Evolutionary conservation across 2,113 vertebrate genomes (phyloP).

Genomic region (Verasper variegatus): DNA sequence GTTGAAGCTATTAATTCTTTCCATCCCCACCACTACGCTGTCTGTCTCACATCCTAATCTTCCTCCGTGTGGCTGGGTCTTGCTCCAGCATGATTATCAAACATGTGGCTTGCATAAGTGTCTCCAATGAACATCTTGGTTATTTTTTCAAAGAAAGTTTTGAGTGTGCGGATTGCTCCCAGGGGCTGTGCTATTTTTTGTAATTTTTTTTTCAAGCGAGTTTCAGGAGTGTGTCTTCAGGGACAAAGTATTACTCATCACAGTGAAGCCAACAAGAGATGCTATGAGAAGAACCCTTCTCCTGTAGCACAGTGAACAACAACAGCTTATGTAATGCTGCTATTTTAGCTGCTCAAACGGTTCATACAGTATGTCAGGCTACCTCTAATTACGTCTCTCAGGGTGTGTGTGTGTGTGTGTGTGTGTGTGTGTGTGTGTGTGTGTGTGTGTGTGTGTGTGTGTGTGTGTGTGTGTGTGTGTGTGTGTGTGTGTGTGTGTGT

Average conservation of each 20-base stretch:
- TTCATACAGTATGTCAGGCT: conserved; percentile 25
- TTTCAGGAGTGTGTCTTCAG: conserved; percentile 36
- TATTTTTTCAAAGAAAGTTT: conserved; percentile 35
- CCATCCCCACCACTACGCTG: conserved; percentile 17
- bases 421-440: conserved; percentile 38
- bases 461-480: conserved; percentile 34
- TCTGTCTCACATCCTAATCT: conserved; percentile 6
- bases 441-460: conserved; percentile 30
- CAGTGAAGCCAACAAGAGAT: conserved; percentile 46
- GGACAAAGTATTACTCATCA: conserved; percentile 55
- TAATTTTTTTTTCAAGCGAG: not conserved
- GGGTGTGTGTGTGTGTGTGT: too few species aligned
- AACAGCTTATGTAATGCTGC: conserved; percentile 60
- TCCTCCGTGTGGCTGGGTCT: not conserved
- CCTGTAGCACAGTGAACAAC: conserved; percentile 20
- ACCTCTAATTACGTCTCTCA: conserved; percentile 44
- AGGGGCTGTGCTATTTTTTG: not conserved
- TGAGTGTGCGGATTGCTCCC: not conserved
- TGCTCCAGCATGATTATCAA: conserved; percentile 15
- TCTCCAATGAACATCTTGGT: not conserved
- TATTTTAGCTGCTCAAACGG: conserved; percentile 27
- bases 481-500: conserved; percentile 39
- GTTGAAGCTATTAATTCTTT: conserved; percentile 34
- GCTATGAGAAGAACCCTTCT: conserved; percentile 43
- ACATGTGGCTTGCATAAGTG: conserved; percentile 16